phyloP scores from a whole-genome alignment of 2,888 invertebrate genomes.

The Fragum whitleyi region DNA sequence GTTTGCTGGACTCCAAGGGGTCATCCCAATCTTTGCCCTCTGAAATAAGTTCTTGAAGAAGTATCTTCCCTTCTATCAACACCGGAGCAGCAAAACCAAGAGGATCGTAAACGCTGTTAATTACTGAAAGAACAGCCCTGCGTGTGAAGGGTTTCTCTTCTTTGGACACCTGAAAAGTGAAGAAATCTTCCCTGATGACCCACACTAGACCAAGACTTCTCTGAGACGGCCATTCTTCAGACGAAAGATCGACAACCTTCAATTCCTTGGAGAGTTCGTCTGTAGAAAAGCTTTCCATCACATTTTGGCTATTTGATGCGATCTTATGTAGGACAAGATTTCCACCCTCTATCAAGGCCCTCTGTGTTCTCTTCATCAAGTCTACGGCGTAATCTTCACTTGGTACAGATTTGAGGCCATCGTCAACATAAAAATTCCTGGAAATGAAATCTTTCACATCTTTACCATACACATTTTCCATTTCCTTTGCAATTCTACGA shows the following conservation, averaged over 20 bases:
- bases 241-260: conserved; percentile 24
- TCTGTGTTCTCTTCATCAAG: conserved; percentile 23
- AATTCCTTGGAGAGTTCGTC: conserved; percentile 53
- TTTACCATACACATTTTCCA: background rate
- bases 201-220: conserved; percentile 47
- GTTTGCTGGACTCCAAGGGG: conserved; percentile 38
- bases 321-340: conserved; percentile 50
- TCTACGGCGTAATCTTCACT: conserved; percentile 35
- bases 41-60: conserved; percentile 53
- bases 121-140: conserved; percentile 40
- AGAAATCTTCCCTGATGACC: conserved; percentile 23
- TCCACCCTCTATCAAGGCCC: conserved; percentile 3
- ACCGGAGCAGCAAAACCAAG: conserved; percentile 42
- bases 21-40: conserved; percentile 62
- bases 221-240: conserved; percentile 38
- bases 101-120: conserved; percentile 53
- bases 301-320: conserved; percentile 45
- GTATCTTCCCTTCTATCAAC: conserved; percentile 54
- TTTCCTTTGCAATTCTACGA: conserved; percentile 37
- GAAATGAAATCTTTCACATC: conserved; percentile 42
- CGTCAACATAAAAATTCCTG: conserved; percentile 63
- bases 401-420: conserved; percentile 47
- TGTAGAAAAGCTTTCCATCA: conserved; percentile 49
- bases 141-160: conserved; percentile 39
- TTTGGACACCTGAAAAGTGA: conserved; percentile 18